A percentile compares a stretch with the other conserved stretches of the same genome.
phyloP scores from a whole-genome alignment of 2,113 vertebrate species.

The Callipepla californica region DNA sequence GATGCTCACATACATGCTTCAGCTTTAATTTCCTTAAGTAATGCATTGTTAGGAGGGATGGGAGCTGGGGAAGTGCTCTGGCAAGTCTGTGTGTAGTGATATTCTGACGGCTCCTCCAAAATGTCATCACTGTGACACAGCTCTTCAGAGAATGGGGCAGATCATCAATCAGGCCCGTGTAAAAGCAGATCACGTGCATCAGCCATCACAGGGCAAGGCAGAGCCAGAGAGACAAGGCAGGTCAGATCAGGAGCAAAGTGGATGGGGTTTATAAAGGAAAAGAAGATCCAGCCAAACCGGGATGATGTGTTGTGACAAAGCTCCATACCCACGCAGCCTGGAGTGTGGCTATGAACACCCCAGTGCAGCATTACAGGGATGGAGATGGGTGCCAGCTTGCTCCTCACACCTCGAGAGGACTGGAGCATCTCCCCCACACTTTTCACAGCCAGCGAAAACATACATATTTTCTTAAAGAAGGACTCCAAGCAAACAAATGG shows the following conservation, averaged over 20 bases:
- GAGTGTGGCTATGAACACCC: background rate
- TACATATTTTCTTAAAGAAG: background rate
- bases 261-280: background rate
- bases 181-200: background rate
- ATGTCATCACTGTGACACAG: background rate
- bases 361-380: accelerated
- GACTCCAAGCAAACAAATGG: background rate
- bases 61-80: background rate
- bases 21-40: background rate
- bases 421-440: background rate
- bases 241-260: accelerated
- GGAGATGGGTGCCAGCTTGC: accelerated
- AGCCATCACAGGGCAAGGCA: background rate
- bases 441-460: background rate
- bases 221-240: background rate
- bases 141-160: background rate
- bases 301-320: background rate
- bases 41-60: background rate
- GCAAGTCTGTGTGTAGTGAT: background rate
- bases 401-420: background rate
- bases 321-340: background rate
- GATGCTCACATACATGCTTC: accelerated
- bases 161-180: background rate
- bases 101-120: background rate
- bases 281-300: accelerated